Evolutionary conservation across 2,113 vertebrate species (phyloP), one percentile per base, ranked within the genome.

Genomic region (Lichenostomus cassidix): DNA sequence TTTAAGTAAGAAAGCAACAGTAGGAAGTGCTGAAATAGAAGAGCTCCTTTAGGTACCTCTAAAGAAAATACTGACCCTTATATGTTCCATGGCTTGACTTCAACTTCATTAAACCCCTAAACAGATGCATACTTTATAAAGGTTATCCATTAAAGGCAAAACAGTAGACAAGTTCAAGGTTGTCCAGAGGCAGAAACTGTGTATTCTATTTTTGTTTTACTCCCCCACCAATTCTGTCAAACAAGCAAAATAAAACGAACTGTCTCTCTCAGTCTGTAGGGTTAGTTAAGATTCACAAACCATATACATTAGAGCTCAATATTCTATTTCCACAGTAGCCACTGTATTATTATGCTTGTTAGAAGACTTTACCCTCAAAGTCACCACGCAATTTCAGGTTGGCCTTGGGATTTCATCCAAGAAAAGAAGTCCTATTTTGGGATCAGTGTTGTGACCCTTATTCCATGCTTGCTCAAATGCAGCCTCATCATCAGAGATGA

Each of bases 261-360:
- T 46, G 56, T 50, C 67, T 86, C 65, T 77, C 70, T 84, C 47
- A 75, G 69, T 62, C 60, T 79, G 81, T 92, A 81, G 64, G 64
- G 41, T 73, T 89, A 87, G 64, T 95, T 93, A 88, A 94, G 78
- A 95, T 93, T 94, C 90, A 93, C 60, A 96, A 82, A 89, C 62
- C 15, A 33, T 93, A 92, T 39, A 63, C 58, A 82, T 87, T 71
- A 92, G 69, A 95, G 69, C 83, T 92, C 92, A 81, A 76, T 83
- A 92, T 78, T 84, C 89, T 85, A 90, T 84, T 95, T 92, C 76
- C 85, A 90, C 78, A 93, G 85, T 76, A 94, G 62, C 68, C n/a
- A 46, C 83, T 46, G 58, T 62, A 94, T 82, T 93, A 96, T 93
- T 86, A 95, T 60, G 44, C 63, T 93, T 24, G 58, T 84, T 89